Evolutionary conservation across 2,888 invertebrate genomes (phyloP).

Genomic region (Venustoraphidia nigricollis): DNA sequence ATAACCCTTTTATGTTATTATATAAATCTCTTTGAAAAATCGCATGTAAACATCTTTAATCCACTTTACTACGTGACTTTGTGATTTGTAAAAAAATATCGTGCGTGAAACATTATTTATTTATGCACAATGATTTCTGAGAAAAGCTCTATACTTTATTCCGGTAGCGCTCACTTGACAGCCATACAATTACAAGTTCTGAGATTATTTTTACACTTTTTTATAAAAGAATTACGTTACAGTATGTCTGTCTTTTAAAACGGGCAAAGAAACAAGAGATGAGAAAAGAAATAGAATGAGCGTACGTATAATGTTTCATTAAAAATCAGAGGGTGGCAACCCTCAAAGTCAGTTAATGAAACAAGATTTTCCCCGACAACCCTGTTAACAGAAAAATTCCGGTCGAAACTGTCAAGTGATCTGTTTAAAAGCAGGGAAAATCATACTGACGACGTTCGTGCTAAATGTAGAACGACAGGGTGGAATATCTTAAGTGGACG

Average conservation of each 20-base stretch:
- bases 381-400: slow-evolving; percentile 24
- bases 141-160: neutral
- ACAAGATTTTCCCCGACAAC: slow-evolving; percentile 29
- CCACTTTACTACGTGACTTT: too few species aligned
- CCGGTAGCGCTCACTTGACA: neutral
- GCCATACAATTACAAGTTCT: neutral
- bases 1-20: too few species aligned
- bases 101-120: too few species aligned
- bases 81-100: too few species aligned
- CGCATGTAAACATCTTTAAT: too few species aligned
- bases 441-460: neutral
- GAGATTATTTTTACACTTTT: neutral
- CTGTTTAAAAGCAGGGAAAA: neutral
- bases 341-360: slow-evolving; percentile 29
- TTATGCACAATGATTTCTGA: too few species aligned
- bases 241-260: neutral
- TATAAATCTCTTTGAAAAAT: too few species aligned
- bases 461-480: neutral
- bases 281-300: too few species aligned
- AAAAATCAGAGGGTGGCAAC: slow-evolving; percentile 15
- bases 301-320: neutral
- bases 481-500: neutral
- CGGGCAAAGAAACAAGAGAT: too few species aligned
- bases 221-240: neutral
- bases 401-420: slow-evolving; percentile 20